A percentile compares a stretch with the other conserved stretches of the same genome.
These are phyloP conservation scores for Gastrophysa polygoni DNA, from an alignment of 2,888 invertebrate species.

Conservation along the genomic window DNA sequence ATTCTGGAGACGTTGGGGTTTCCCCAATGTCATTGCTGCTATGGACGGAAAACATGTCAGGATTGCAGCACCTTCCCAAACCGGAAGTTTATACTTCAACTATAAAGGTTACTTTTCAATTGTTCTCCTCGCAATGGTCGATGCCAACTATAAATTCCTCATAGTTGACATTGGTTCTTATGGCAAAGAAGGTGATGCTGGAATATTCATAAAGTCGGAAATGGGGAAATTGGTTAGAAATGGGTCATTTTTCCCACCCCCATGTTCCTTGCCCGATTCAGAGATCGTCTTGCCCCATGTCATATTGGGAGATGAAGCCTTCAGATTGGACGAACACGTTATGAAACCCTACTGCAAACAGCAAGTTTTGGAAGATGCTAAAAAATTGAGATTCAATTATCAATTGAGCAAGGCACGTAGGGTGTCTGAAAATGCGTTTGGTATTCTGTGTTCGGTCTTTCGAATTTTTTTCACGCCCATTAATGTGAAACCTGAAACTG, in stretches of 20 bases:
- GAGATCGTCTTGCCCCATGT: not conserved
- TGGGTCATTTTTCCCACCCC: not conserved
- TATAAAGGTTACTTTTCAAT: not conserved
- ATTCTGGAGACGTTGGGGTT: too few relatives aligned
- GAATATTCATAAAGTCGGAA: not conserved
- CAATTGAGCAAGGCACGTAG: not conserved
- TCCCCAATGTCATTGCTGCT: too few relatives aligned
- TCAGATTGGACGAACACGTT: not conserved
- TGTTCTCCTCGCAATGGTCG: not conserved
- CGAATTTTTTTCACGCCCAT: not conserved
- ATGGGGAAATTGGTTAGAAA: not conserved
- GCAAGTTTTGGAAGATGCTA: not conserved
- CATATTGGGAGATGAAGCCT: conserved; percentile 1
- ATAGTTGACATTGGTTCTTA: not conserved
- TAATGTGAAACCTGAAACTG: not conserved
- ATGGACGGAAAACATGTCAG: too few relatives aligned
- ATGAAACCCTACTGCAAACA: not conserved
- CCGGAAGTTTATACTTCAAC: too few relatives aligned
- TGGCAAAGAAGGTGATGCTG: not conserved
- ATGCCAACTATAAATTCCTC: not conserved
- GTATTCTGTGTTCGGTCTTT: not conserved
- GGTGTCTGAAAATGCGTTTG: not conserved
- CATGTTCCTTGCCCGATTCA: not conserved
- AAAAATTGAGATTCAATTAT: not conserved
- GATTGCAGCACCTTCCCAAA: too few relatives aligned